phyloP scores from a whole-genome alignment of 2,113 vertebrate species.

The Tachycineta bicolor region DNA sequence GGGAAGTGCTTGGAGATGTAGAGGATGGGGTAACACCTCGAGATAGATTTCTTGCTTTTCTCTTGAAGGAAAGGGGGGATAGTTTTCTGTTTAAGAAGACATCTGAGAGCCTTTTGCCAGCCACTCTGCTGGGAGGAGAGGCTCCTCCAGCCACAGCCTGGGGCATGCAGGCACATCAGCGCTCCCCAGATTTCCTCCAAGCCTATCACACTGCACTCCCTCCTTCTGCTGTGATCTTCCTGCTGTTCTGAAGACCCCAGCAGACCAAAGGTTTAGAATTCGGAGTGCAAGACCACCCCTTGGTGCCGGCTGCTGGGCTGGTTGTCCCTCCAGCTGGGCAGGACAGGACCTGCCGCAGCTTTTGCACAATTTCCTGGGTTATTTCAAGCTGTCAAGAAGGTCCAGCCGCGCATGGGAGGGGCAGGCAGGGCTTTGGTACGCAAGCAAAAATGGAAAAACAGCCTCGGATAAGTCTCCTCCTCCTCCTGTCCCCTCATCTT shows the following conservation, averaged over 20 bases:
- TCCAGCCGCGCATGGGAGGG: neutral
- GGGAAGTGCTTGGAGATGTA: neutral
- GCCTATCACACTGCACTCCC: too few relatives aligned
- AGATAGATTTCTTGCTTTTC: neutral
- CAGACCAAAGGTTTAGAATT: neutral
- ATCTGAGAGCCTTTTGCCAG: neutral
- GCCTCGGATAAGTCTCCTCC: neutral
- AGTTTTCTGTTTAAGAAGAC: neutral
- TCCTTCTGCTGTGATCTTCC: neutral
- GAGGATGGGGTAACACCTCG: neutral
- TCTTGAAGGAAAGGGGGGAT: neutral
- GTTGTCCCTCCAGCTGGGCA: neutral
- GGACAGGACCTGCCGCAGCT: accelerated
- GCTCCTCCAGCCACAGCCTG: neutral
- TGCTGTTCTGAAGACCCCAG: neutral
- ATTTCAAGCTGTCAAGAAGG: neutral
- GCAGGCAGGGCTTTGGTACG: neutral
- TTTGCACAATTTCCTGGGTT: constrained; percentile 52
- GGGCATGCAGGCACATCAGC: accelerated
- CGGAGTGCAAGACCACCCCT: accelerated
- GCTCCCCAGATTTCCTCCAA: neutral
- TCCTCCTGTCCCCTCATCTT: neutral
- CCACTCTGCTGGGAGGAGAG: accelerated
- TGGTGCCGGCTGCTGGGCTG: accelerated
- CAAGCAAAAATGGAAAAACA: neutral